A percentile compares a stretch with the other conserved stretches of the same genome.
Evolutionary conservation across 2,888 invertebrate genomes (phyloP).

Genomic region (Atrina japonica): DNA sequence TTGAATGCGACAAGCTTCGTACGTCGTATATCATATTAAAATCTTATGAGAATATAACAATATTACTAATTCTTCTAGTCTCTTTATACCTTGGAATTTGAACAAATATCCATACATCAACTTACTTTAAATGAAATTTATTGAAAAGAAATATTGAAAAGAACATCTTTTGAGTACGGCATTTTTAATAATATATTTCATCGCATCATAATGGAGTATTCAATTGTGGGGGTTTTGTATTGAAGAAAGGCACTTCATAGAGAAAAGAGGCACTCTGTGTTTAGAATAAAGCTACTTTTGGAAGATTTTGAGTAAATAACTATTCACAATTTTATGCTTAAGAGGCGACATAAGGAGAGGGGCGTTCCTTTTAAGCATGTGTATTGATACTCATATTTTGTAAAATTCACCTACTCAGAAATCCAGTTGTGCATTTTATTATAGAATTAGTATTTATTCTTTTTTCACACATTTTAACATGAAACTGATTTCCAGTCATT

Average conservation of each 20-base stretch:
- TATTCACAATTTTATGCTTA: background rate
- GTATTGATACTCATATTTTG: no score
- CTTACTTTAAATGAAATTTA: conserved; percentile 8
- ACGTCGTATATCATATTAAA: background rate
- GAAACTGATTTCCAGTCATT: no score
- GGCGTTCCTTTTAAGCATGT: background rate
- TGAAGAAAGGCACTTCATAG: conserved; percentile 1
- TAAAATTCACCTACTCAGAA: no score
- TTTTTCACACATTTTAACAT: background rate
- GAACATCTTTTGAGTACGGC: background rate
- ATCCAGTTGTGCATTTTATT: no score
- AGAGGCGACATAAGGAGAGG: background rate
- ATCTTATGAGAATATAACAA: conserved; percentile 2
- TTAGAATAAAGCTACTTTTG: background rate
- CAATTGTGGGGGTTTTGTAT: conserved; percentile 11
- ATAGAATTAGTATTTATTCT: background rate
- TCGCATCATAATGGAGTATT: conserved; percentile 19
- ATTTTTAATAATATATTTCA: conserved; percentile 13
- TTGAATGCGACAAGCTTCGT: background rate
- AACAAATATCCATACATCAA: conserved; percentile 2
- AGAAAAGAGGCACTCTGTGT: background rate
- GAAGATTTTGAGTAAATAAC: conserved; percentile 14
- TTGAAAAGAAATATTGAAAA: conserved; percentile 10
- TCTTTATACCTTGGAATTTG: background rate
- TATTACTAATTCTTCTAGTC: conserved; percentile 6